phyloP scores from a whole-genome alignment of 2,888 invertebrate species.

The Amphipoea oculea region DNA sequence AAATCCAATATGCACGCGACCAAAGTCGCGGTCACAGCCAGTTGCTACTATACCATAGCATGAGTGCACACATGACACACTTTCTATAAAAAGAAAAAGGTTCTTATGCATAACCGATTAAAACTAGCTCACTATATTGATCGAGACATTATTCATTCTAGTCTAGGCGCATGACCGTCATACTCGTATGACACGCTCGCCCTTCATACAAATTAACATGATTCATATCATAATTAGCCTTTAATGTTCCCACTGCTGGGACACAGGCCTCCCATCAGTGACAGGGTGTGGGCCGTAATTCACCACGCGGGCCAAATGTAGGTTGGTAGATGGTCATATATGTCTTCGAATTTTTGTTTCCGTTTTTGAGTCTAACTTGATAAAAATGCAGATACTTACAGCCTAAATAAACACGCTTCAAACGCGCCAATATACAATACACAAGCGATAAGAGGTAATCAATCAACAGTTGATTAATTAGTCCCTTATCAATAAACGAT shows the following conservation, averaged over 20 bases:
- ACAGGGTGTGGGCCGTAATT: background rate
- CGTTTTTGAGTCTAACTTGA: constrained; percentile 9
- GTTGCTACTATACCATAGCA: background rate
- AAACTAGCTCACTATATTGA: constrained; percentile 45
- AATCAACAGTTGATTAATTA: constrained; percentile 76
- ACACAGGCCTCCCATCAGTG: background rate
- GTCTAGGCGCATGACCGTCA: constrained; percentile 37
- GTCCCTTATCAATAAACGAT: constrained; percentile 67
- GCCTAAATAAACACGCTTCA: constrained; percentile 17
- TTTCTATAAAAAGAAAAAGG: constrained; percentile 52
- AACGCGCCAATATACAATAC: constrained; percentile 30
- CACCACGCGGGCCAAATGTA: background rate
- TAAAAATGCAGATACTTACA: constrained; percentile 47
- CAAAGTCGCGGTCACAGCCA: background rate
- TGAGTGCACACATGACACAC: constrained; percentile 29
- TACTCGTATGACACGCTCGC: constrained; percentile 28
- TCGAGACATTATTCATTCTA: constrained; percentile 43
- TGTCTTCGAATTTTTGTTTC: background rate
- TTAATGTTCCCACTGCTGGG: background rate
- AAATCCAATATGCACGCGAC: background rate
- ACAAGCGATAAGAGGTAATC: constrained; percentile 67
- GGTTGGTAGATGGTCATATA: background rate
- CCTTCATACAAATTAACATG: constrained; percentile 24
- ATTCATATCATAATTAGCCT: background rate
- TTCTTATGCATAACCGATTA: constrained; percentile 38